Evolutionary conservation across 2,888 invertebrate species (phyloP), one percentile per base, ranked within the genome.

Genomic region (Scrobipalpa costella): DNA sequence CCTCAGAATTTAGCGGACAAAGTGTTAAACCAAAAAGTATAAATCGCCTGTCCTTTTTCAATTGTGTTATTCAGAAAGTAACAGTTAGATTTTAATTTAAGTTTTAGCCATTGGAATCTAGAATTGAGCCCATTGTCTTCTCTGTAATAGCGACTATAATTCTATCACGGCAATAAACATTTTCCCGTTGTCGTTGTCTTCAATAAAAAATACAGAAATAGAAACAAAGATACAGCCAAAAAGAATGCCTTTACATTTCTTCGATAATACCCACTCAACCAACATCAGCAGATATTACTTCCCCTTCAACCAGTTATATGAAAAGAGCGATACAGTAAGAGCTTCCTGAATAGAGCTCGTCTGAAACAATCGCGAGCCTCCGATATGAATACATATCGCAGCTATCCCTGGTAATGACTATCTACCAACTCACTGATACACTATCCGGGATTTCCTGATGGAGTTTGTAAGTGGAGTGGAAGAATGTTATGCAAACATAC

Each of bases 291-390:
- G 9, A 21, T 50, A 50, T 17, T 21, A 50, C 50, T 50, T 44
- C 15, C 44, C 44, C 44, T 44, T 40, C 40, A 40, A 40, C 7
- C 13, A 36, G 34, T 57, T 17, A 15, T 17, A 58, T 11, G 5
- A 17, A 60, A 47, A n/a, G 47, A 19, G 15, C 60, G 19, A n/a
- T 17, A 34, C 47, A 47, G 33, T 47, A 47, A 60, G 17, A 47
- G 55, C 9, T 55, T 55, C 55, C 55, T 55, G 36, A 65, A 66
- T 61, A 57, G 60, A 55, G 33, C 64, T 62, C 64, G 59, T 62
- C 67, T 67, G 64, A 71, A 71, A 74, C 69, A 73, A 73, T 70
- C 63, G 61, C 34, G 27, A 17, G 62, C 52, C 62, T 64, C 61
- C 68, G 63, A 68, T 72, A 71, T 69, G 63, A 69, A 67, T 70